These are phyloP conservation scores for Donacobius atricapilla DNA, from an alignment of 2,113 vertebrate species.

Conservation along the genomic window DNA sequence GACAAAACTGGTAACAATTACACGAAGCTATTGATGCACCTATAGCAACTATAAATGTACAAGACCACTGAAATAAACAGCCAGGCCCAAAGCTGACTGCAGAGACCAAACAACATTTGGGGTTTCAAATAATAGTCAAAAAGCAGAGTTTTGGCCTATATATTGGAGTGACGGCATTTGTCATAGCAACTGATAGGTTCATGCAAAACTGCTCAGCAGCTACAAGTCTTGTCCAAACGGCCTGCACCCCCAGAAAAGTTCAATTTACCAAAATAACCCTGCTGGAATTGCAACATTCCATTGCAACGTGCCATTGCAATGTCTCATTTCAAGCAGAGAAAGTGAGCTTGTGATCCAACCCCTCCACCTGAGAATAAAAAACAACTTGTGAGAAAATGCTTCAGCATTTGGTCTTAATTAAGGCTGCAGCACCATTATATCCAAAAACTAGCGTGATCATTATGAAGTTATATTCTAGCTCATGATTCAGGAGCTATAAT, in stretches of 20 bases:
- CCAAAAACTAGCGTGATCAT: neutral
- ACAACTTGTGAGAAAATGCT: neutral
- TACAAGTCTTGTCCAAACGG: neutral
- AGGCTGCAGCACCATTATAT: neutral
- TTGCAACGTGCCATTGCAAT: neutral
- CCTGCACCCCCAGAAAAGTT: neutral
- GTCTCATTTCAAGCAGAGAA: neutral
- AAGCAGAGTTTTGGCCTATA: neutral
- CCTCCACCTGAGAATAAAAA: neutral
- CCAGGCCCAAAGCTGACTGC: neutral
- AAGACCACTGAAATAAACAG: neutral
- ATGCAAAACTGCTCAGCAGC: neutral
- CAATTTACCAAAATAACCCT: neutral
- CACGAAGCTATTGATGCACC: neutral
- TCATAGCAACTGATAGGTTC: neutral
- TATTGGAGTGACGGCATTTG: rapidly evolving
- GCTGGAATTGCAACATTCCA: neutral
- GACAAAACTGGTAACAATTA: neutral
- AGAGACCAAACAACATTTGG: neutral
- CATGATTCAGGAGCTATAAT: neutral
- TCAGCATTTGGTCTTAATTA: neutral
- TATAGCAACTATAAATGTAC: neutral
- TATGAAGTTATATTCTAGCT: neutral
- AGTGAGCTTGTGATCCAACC: neutral
- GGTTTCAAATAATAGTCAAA: neutral